Evolutionary conservation across 2,797 vertebrate species (phyloP), one percentile per base, ranked within the genome.

Genomic region (Poecile montanus): DNA sequence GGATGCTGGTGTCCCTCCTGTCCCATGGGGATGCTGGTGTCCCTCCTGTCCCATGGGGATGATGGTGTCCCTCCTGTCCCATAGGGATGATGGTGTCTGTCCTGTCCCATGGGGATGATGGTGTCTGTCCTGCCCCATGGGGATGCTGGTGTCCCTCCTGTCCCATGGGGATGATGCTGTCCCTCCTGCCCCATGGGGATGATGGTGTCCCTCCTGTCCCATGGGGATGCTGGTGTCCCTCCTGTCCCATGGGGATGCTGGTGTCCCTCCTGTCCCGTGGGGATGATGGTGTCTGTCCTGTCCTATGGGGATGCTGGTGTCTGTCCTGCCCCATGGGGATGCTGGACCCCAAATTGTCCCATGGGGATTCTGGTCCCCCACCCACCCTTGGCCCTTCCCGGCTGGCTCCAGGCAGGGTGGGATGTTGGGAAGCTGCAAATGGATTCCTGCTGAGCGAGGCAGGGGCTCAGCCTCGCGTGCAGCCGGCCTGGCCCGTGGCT

Each of bases 381-480:
- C 27, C 19, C 48, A 5, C 6, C 48, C 67, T 5, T 14, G n/a
- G 67, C 34, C 3, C 20, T 32, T 10, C 16, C 61, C 45, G 48
- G 45, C n/a, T 17, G 11, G 4, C 26, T 29, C n/a, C 19, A 8
- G 45, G 45, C 45, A 29, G 67, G 48, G 2, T 26, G 51, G 16
- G 12, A 10, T 4, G 12, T 32, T 20, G 44, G 9, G 11, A 3
- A 18, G 62, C 50, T 20, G 30, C 38, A 7, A 1, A 5, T 9
- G 36, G 18, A 3, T 13, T 12, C 50, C 50, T 12, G 0, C 15
- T 4, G 34, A 51, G 66, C 45, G 0, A 4, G 9, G 16, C 45
- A 10, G 2, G 26, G 47, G 19, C 47, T 9, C 26, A 22, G 54
- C 32, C 32, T 9, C 2, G 53, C 4, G 23, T 18, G 57, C 57